Evolutionary conservation across 92 coral and sea anemone species (phyloP), one percentile per base, ranked within the genome.

Genomic region (Parazoanthus swiftii): DNA sequence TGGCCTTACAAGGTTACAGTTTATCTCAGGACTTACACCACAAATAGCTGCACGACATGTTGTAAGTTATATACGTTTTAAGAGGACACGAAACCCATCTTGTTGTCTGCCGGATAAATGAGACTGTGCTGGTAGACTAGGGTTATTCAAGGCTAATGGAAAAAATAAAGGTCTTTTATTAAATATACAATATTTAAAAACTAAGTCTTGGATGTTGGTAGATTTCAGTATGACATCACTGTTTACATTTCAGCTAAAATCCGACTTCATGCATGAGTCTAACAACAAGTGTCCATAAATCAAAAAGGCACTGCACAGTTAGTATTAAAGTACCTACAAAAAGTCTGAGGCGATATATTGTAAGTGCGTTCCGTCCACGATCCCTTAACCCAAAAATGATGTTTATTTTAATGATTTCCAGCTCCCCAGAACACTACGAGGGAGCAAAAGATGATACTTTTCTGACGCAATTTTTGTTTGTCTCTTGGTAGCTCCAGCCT

Each of bases 71-170:
- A 51, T 54, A 14, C 11, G 70, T 50, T 13, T 50, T 10, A 33
- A 20, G 68, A 6, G 58, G 58, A 10, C 23, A 44, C 26, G 14
- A 10, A 37, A 36, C 14, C 6, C 42, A 43, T 3, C 16, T 4
- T 42, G 13, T 10, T 13, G 58, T 51, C 38, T 72, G 1, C n/a
- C 18, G 1, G 36, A 1, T 72, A 29, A 29, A 33, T 29, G 42
- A 72, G 68, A 29, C 76, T 8, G 43, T 72, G 14, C 68, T 63
- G 68, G 58, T 51, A 51, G 23, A 63, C 0, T 63, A 13, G 16
- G 0, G 68, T 18, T 58, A 58, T 14, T 58, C 66, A 58, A 58
- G 11, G 21, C 90, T 94, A 42, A 92, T 92, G 93, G 92, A 88
- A 13, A 68, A 90, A 89, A 51, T 0, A 51, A 13, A 51, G 11